Evolutionary conservation across 2,797 vertebrate genomes (phyloP).

Genomic region (Schizothorax lantsangensis): DNA sequence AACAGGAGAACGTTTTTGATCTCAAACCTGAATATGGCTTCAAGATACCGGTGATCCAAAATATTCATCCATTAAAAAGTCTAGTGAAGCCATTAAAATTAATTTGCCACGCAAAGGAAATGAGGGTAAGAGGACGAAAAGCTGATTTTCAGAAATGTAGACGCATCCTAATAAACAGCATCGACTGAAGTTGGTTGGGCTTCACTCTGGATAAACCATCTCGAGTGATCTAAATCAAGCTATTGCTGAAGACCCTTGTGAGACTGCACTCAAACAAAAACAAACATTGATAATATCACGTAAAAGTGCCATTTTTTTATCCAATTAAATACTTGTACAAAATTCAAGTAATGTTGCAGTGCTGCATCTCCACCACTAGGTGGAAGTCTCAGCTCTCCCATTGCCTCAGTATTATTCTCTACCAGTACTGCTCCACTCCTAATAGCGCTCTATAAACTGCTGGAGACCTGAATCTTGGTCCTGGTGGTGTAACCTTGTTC

Average conservation of each 20-base stretch:
- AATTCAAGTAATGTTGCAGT: slow-evolving; percentile 77
- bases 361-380: slow-evolving; percentile 71
- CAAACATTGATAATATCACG: slow-evolving; percentile 57
- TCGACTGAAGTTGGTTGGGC: not conserved
- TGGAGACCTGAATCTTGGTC: slow-evolving; percentile 31
- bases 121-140: slow-evolving; percentile 11
- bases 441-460: slow-evolving; percentile 16
- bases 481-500: slow-evolving; percentile 22
- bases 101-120: slow-evolving; percentile 44
- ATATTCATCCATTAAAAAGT: slow-evolving; percentile 61
- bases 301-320: slow-evolving; percentile 71
- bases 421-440: slow-evolving; percentile 22
- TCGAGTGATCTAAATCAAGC: slow-evolving; percentile 50
- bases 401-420: slow-evolving; percentile 24
- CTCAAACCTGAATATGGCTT: slow-evolving; percentile 75
- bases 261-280: slow-evolving; percentile 62
- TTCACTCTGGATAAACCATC: slow-evolving; percentile 31
- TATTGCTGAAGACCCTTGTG: slow-evolving; percentile 68
- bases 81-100: slow-evolving; percentile 51
- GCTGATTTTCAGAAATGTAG: slow-evolving; percentile 1
- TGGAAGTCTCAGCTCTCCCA: slow-evolving; percentile 68
- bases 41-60: slow-evolving; percentile 64
- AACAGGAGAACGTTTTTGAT: slow-evolving; percentile 59
- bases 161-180: not conserved
- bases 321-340: slow-evolving; percentile 73